Conservation (phyloP, 2,888 invertebrate species). For the Orthosia cruda region DNA sequence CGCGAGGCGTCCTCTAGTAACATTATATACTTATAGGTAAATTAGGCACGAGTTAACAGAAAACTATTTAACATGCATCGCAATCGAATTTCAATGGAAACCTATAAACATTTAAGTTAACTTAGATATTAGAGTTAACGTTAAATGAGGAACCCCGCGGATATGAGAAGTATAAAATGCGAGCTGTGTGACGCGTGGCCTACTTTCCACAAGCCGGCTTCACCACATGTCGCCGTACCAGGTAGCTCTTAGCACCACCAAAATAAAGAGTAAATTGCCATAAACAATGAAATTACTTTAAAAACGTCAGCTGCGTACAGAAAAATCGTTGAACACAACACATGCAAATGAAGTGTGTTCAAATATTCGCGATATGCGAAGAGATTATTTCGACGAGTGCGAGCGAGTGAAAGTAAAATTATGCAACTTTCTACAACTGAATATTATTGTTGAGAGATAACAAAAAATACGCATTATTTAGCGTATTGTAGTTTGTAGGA, state of each 20-base stretch:
- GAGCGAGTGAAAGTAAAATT: constrained; percentile 90
- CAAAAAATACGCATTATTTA: constrained; percentile 67
- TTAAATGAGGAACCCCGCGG: constrained; percentile 81
- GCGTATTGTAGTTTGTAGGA: constrained; percentile 18
- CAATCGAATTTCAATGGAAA: constrained; percentile 20
- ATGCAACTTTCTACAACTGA: constrained; percentile 89
- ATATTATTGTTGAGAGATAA: constrained; percentile 73
- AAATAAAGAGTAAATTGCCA: constrained; percentile 80
- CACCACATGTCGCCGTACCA: constrained; percentile 83
- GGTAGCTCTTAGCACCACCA: constrained; percentile 74
- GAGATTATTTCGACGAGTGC: constrained; percentile 82
- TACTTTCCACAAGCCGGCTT: constrained; percentile 88
- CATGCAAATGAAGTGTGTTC: constrained; percentile 84
- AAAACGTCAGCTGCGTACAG: constrained; percentile 77
- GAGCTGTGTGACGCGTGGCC: constrained; percentile 89
- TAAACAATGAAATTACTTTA: constrained; percentile 64
- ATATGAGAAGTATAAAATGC: constrained; percentile 87
- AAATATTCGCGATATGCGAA: constrained; percentile 84
- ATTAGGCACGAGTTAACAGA: background rate
- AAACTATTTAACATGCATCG: background rate
- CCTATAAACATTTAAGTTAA: constrained; percentile 23
- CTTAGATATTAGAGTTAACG: constrained; percentile 38
- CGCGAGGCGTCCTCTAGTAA: too few relatives aligned
- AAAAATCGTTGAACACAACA: constrained; percentile 80
- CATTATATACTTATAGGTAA: too few relatives aligned